Percentiles rank a stretch among this genome's conserved stretches.
Conservation (phyloP, 2,888 invertebrate species). For the Octonoba sinensis region DNA sequence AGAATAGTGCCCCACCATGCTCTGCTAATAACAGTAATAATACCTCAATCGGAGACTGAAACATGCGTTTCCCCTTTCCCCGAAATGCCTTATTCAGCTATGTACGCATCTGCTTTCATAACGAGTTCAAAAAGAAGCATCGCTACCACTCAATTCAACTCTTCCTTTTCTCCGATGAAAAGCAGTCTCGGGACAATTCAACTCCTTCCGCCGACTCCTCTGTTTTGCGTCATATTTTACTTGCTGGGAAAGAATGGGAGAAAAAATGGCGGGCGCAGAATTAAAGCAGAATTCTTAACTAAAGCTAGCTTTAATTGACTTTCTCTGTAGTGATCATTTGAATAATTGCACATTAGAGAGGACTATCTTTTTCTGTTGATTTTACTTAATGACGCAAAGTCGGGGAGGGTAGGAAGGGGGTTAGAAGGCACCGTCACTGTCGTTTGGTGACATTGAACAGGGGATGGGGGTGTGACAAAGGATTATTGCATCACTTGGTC, state of each 20-base stretch:
- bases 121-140: constrained; percentile 59
- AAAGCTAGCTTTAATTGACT: constrained; percentile 46
- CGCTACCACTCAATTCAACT: constrained; percentile 51
- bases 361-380: constrained; percentile 51
- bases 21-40: constrained; percentile 51
- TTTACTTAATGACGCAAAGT: constrained; percentile 47
- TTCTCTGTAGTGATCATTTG: constrained; percentile 58
- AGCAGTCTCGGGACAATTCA: constrained; percentile 56
- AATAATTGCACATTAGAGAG: constrained; percentile 54
- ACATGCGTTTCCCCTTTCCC: constrained; percentile 35
- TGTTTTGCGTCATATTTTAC: constrained; percentile 58
- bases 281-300: constrained; percentile 18
- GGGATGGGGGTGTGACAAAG: constrained; percentile 54
- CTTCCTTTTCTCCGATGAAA: constrained; percentile 38
- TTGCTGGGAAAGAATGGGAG: constrained; percentile 16
- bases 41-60: constrained; percentile 56
- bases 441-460: constrained; percentile 55
- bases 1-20: background rate
- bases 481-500: constrained; percentile 57
- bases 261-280: constrained; percentile 17
- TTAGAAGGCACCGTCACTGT: constrained; percentile 34
- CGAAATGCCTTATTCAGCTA: constrained; percentile 32
- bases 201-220: constrained; percentile 50
- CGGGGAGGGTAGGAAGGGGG: background rate
- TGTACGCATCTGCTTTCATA: constrained; percentile 22